Evolutionary conservation across 1,140 invertebrate species (phyloP).

Genomic region (Halesus radiatus): DNA sequence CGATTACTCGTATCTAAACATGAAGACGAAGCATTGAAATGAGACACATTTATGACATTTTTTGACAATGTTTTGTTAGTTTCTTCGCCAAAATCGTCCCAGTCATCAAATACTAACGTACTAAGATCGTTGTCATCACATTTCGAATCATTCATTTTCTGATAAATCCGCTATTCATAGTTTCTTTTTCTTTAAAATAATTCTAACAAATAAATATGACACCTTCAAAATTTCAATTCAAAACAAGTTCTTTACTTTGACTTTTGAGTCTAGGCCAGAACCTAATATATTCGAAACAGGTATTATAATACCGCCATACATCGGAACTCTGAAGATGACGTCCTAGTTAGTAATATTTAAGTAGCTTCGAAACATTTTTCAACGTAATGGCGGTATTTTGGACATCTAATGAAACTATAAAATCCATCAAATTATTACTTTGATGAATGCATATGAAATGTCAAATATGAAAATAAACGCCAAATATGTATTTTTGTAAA

Average conservation of each 20-base stretch:
- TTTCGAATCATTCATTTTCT: constrained; percentile 10
- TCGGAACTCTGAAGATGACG: no score
- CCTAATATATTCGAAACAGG: no score
- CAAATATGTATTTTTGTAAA: no score
- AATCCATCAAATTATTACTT: no score
- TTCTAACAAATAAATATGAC: not conserved
- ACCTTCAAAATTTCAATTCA: not conserved
- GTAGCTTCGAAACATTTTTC: no score
- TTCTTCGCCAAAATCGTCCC: constrained; percentile 28
- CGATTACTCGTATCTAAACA: constrained; percentile 29
- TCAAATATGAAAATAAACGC: no score
- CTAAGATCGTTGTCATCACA: constrained; percentile 3
- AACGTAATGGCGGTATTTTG: no score
- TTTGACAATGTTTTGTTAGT: not conserved
- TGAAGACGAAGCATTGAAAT: constrained; percentile 4
- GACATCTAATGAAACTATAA: no score
- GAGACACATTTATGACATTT: constrained; percentile 8
- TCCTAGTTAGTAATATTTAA: no score
- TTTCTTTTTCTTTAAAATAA: not conserved
- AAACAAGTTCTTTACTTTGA: not conserved
- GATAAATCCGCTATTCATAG: not conserved
- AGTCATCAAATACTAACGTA: constrained; percentile 36
- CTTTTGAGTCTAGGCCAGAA: no score
- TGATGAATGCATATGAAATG: no score
- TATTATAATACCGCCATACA: no score